Evolutionary conservation across 1,140 invertebrate species (phyloP), one percentile per base, ranked within the genome.

Genomic region (Medauroidea extradentata): DNA sequence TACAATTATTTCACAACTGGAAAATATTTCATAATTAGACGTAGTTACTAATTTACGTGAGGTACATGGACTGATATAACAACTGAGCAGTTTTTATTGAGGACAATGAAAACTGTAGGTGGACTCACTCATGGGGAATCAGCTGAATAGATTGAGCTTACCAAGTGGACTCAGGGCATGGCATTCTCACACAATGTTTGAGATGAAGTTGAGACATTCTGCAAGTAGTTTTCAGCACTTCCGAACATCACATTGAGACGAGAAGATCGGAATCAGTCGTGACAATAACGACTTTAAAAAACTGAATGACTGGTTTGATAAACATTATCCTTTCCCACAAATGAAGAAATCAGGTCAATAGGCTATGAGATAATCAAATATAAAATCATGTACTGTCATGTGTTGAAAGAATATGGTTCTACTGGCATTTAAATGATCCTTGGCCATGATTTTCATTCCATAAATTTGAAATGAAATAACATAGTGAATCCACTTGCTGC

Each of bases 21-120:
- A 56, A 63, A 58, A 60, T 70, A 56, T 55, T 74, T 75, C 59
- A 75, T 69, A 8, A 66, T 75, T 53, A 62, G 67, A 63, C 63
- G 74, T 52, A 65, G 69, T 54, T 70, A 78, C 38, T 74, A 74
- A 67, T 74, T 71, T 52, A 74, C 69, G 64, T 68, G 46, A 66
- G 74, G 75, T 49, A 67, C 72, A 59, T 78, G 65, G 53, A 63
- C 71, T 11, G 71, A 74, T 57, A 72, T 75, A 69, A 62, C 70
- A 9, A 75, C 73, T 50, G 70, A 73, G 39, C 71, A 73, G 41
- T 63, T 49, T 55, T 46, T 48, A 57, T 19, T 34, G 71, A 64
- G 64, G 63, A 63, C 69, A 27, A 73, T 73, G 66, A 72, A 73
- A 51, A 66, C 53, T 27, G 52, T 21, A 42, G 68, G 65, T n/a